Conservation (phyloP, 2,797 vertebrate genomes). For the Pitangus sulphuratus region DNA sequence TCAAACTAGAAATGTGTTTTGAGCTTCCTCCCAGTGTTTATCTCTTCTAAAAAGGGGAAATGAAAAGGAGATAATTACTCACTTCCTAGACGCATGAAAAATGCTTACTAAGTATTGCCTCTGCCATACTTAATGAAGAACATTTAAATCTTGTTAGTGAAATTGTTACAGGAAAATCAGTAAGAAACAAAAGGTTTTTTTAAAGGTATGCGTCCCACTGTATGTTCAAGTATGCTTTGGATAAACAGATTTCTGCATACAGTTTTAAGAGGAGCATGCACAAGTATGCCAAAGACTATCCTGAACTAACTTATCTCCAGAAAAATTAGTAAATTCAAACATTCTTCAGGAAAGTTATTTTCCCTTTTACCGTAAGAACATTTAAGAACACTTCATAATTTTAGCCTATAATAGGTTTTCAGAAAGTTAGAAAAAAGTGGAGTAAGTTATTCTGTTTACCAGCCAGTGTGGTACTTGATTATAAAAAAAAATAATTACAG, state of each 20-base stretch:
- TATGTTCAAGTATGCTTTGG: neutral
- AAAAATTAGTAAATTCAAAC: neutral
- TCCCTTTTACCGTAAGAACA: neutral
- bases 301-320: neutral
- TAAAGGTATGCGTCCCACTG: neutral
- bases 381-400: neutral
- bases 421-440: neutral
- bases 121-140: neutral
- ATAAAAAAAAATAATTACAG: neutral
- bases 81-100: constrained; percentile 13
- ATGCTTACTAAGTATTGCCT: neutral
- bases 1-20: neutral
- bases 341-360: neutral
- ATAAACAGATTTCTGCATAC: neutral
- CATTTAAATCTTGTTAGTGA: neutral
- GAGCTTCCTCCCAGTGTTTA: neutral
- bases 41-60: neutral
- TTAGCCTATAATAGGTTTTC: neutral
- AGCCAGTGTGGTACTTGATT: neutral
- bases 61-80: neutral
- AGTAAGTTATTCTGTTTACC: neutral
- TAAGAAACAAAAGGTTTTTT: neutral
- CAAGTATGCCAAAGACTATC: neutral
- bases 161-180: neutral
- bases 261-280: neutral